Base-by-base conservation (phyloP, 2,113 vertebrate genomes). In the Corythaixoides concolor region DNA sequence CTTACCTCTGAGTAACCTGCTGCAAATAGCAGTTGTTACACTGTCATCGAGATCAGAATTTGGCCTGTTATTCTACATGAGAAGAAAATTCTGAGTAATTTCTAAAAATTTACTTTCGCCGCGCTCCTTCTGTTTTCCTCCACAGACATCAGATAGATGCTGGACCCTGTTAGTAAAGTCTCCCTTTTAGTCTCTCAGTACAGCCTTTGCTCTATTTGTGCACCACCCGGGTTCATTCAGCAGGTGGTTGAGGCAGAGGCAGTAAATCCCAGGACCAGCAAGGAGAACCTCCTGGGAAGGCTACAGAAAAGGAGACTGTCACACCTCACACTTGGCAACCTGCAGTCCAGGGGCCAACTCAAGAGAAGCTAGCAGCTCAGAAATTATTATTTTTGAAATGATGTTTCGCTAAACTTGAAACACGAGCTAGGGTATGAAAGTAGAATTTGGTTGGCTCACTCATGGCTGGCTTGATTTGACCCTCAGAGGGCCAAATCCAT, bases 401-500 rank as follows among this genome's bases (percentile, higher is more conserved):
- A n/a, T 52, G 37, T 90, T 90, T 82, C 23, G 2, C 55, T 75
- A 85, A 88, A 91, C 35, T 78, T 85, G 91, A 89, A 91, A 93
- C 58, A 76, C 7, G 4, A 93, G 73, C 78, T 78, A 69, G 77
- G 56, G 32, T 78, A 74, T 30, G 53, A 95, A 90, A 87, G 70
- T 73, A 74, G 56, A 52, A 86, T 75, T 80, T 72, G 49, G 75
- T 75, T 93, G 87, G 70, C 55, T 96, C 63, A 49, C 81, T 89
- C 80, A 76, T 8, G 37, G 59, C 90, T 96, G 85, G 69, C 59
- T 96, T 94, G 83, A 90, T 93, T 89, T 93, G 78, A 91, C 59
- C 80, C 73, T 89, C 5, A 11, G 60, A 88, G 28, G 67, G 81
- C 52, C 81, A 83, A 79, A 89, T 89, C 75, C 67, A 35, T 20